Conservation (phyloP, 2,797 vertebrate species). For the Intellagama lesueurii region DNA sequence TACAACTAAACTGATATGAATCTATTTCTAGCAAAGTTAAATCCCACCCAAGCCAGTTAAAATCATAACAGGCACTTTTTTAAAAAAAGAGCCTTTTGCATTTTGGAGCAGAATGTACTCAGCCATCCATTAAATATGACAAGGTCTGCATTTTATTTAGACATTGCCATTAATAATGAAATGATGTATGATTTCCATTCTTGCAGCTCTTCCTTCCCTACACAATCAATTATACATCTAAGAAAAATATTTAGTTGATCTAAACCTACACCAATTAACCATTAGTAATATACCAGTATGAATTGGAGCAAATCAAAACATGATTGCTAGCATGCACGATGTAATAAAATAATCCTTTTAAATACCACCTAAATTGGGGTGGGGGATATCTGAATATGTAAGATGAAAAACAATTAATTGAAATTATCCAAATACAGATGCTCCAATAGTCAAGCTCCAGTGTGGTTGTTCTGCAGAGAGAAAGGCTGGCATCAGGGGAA, state of each 20-base stretch:
- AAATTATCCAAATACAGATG: constrained; percentile 28
- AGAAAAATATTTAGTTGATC: constrained; percentile 82
- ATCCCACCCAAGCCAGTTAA: constrained; percentile 68
- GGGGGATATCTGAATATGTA: constrained; percentile 19
- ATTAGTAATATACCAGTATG: constrained; percentile 62
- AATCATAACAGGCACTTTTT: constrained; percentile 73
- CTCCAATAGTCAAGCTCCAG: constrained; percentile 3
- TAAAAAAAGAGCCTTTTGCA: constrained; percentile 64
- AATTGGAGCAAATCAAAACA: constrained; percentile 68
- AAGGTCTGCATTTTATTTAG: constrained; percentile 95
- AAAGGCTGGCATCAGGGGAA: too few relatives aligned
- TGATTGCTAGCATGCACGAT: constrained; percentile 48
- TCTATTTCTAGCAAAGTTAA: constrained; percentile 57
- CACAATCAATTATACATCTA: constrained; percentile 85
- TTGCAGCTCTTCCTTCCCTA: constrained; percentile 77
- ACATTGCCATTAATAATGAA: constrained; percentile 96
- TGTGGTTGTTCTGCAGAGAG: too few relatives aligned
- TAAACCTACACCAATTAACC: constrained; percentile 79
- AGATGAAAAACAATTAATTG: background rate
- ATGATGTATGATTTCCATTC: constrained; percentile 86
- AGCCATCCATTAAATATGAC: constrained; percentile 91
- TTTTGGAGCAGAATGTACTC: constrained; percentile 83
- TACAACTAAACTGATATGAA: constrained; percentile 43
- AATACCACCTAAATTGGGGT: constrained; percentile 47
- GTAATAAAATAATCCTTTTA: constrained; percentile 32